Evolutionary conservation across 2,888 invertebrate genomes (phyloP).

Genomic region (Himalopsyche japonica): DNA sequence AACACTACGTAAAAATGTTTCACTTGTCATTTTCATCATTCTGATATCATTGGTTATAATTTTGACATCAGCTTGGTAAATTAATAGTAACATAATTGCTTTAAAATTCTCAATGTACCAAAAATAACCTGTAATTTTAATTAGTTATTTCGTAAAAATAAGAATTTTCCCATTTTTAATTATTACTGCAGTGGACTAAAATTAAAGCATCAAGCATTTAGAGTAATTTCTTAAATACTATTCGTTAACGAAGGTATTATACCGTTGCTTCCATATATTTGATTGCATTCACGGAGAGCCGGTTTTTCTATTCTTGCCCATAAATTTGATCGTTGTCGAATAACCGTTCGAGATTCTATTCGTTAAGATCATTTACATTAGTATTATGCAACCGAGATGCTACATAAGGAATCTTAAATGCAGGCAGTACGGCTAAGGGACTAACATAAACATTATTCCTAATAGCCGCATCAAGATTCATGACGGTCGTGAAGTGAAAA

Average conservation of each 20-base stretch:
- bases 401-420: not conserved
- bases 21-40: too few relatives aligned
- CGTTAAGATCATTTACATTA: not conserved
- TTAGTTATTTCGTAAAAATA: too few relatives aligned
- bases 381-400: not conserved
- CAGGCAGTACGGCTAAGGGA: not conserved
- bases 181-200: too few relatives aligned
- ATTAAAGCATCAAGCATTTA: not conserved
- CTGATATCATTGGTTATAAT: too few relatives aligned
- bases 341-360: not conserved
- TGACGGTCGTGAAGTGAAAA: not conserved
- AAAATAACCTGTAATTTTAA: too few relatives aligned
- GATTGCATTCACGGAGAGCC: not conserved
- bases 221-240: not conserved
- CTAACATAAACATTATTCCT: not conserved
- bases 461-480: not conserved
- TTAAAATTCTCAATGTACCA: too few relatives aligned
- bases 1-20: too few relatives aligned
- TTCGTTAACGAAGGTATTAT: not conserved
- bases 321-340: not conserved
- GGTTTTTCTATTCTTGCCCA: not conserved
- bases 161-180: too few relatives aligned
- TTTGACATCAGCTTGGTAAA: too few relatives aligned
- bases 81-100: too few relatives aligned
- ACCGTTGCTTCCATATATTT: not conserved